Base-by-base conservation (phyloP, 1,140 invertebrate genomes). In the Bradysia coprophila region DNA sequence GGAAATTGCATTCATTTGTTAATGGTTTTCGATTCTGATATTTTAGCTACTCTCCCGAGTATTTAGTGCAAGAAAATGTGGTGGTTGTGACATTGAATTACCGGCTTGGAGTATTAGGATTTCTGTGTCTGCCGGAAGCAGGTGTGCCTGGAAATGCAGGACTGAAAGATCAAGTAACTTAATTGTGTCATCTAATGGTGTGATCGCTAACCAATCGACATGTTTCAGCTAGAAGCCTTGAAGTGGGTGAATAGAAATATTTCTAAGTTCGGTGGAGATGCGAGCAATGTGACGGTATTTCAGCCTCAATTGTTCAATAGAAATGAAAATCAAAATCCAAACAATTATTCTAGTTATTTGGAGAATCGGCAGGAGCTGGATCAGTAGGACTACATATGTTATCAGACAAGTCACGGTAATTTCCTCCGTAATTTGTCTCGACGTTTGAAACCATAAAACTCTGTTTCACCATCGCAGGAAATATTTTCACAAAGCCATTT, bases 31-130 rank as follows among this genome's bases (percentile, higher is more conserved):
- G n/a, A n/a, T n/a, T n/a, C n/a, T n/a, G n/a, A 22, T 47, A 1
- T 44, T 45, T 18, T 52, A 65, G 54, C 53, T 63, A 43, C 36
- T 52, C 49, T 39, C 65, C 73, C 1, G 68, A 73, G 42, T 75
- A 72, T 50, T 54, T 81, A 1, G 63, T 79, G 59, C 67, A 71
- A 44, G 63, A 68, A 37, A 64, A 76, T 39, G 63, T 76, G 2
- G 60, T 78, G 38, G 54, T 78, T 21, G 72, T 78, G 1, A 77
- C 73, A 0, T 51, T 78, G 6, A 77, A 76, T 46, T 78, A 77
- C 51, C 63, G 76, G 32, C 51, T 69, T 9, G 74, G 73, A 48
- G 64, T 69, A 1, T 52, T 77, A 13, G 73, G 72, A 1, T 69
- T 69, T 42, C 53, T 68, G 1, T 62, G 60, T 46, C 48, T 68